These are phyloP conservation scores for Ctenicera cuprea DNA, from an alignment of 2,888 invertebrate species.

Conservation along the genomic window DNA sequence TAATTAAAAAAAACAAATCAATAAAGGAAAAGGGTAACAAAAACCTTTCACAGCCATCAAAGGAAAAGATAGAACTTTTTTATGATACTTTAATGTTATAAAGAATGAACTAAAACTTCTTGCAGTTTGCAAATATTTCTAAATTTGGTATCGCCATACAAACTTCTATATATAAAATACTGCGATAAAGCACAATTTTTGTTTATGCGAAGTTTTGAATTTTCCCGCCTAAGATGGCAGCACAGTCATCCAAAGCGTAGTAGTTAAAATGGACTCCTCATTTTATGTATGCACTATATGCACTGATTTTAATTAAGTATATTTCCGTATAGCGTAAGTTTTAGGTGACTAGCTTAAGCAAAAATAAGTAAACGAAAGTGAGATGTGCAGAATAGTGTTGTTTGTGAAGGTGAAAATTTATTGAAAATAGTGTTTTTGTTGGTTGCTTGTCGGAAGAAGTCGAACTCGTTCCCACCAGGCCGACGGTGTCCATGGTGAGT, in stretches of 20 bases:
- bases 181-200: background rate
- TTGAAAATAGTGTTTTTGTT: constrained; percentile 54
- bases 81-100: no score
- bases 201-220: constrained; percentile 36
- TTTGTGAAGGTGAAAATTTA: constrained; percentile 53
- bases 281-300: constrained; percentile 71
- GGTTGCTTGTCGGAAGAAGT: constrained; percentile 59
- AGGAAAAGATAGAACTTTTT: no score
- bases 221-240: constrained; percentile 62
- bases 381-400: constrained; percentile 56
- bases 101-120: no score
- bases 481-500: constrained; percentile 73
- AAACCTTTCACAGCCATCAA: no score
- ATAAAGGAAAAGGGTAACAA: no score
- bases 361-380: constrained; percentile 55
- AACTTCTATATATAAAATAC: no score
- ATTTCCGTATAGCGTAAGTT: constrained; percentile 52
- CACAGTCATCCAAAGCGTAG: constrained; percentile 69
- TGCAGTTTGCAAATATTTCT: no score
- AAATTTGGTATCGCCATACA: no score
- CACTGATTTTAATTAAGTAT: constrained; percentile 69
- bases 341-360: constrained; percentile 55
- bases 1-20: no score
- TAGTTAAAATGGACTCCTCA: constrained; percentile 73
- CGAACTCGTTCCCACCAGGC: constrained; percentile 63